These are phyloP conservation scores for Lerista edwardsae DNA, from an alignment of 2,797 vertebrate species.

Conservation along the genomic window DNA sequence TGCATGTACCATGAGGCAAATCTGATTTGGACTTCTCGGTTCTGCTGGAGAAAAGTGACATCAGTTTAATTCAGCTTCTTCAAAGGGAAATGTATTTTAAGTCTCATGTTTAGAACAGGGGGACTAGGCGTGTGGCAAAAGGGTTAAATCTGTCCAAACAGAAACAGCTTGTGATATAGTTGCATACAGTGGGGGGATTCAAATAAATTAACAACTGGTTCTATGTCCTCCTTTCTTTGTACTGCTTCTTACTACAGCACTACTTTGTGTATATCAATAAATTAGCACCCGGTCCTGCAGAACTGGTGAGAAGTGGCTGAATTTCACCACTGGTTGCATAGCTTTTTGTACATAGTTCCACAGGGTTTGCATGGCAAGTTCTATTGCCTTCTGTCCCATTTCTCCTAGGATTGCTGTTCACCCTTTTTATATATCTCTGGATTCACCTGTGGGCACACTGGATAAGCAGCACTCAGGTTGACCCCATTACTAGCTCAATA, in stretches of 20 bases:
- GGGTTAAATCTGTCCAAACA: slow-evolving; percentile 4
- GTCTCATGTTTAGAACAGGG: neutral
- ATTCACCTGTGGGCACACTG: slow-evolving; percentile 35
- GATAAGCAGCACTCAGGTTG: slow-evolving; percentile 15
- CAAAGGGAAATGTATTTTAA: neutral
- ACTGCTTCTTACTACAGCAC: no score
- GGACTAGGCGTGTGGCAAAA: neutral
- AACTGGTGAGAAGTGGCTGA: no score
- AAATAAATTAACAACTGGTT: no score
- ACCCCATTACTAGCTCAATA: slow-evolving; percentile 25
- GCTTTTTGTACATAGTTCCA: no score
- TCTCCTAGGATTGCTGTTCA: slow-evolving; percentile 4
- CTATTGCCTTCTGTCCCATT: slow-evolving; percentile 13
- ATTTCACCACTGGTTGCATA: no score
- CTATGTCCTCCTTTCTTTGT: no score
- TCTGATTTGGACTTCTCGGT: neutral
- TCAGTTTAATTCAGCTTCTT: neutral
- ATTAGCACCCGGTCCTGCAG: no score
- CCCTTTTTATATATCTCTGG: slow-evolving; percentile 26
- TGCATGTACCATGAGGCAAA: neutral
- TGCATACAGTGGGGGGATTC: no score
- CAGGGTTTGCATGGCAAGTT: neutral
- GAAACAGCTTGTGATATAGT: slow-evolving; percentile 4
- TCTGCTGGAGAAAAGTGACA: neutral
- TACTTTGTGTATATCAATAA: no score